phyloP scores from a whole-genome alignment of 2,888 invertebrate species.

The Homarus gammarus region DNA sequence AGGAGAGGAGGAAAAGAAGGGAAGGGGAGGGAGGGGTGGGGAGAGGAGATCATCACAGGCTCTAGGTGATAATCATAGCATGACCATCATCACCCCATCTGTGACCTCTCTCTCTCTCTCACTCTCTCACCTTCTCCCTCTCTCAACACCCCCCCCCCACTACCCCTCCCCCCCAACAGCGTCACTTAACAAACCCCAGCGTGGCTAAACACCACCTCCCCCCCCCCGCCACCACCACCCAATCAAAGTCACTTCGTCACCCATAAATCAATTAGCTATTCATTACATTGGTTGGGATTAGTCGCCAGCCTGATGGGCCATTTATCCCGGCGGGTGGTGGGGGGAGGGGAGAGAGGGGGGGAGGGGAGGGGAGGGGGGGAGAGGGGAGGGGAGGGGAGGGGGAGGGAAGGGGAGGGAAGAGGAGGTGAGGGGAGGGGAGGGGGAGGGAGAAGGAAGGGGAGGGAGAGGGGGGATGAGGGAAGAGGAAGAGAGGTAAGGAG shows the following conservation, averaged over 20 bases:
- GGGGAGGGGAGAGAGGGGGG: background rate
- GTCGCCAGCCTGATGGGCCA: conserved; percentile 37
- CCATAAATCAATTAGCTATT: conserved; percentile 62
- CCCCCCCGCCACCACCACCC: background rate
- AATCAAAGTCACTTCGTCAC: conserved; percentile 31
- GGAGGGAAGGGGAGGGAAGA: background rate
- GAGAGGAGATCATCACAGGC: background rate
- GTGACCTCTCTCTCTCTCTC: background rate
- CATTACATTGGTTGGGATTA: conserved; percentile 61
- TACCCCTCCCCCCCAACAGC: background rate
- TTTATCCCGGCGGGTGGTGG: conserved; percentile 15
- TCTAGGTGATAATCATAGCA: background rate
- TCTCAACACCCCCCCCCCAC: background rate
- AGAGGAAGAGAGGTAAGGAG: background rate
- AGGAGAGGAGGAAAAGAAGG: background rate
- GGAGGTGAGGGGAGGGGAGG: background rate
- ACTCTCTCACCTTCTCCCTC: background rate
- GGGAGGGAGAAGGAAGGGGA: background rate
- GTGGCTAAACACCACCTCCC: background rate
- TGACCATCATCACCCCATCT: background rate
- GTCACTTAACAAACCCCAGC: background rate
- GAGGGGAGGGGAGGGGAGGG: background rate
- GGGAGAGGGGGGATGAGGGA: background rate
- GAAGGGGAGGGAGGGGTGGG: background rate
- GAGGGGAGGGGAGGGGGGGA: background rate